Base-by-base conservation (phyloP, 2,797 vertebrate species). In the Hippocampus kuda region DNA sequence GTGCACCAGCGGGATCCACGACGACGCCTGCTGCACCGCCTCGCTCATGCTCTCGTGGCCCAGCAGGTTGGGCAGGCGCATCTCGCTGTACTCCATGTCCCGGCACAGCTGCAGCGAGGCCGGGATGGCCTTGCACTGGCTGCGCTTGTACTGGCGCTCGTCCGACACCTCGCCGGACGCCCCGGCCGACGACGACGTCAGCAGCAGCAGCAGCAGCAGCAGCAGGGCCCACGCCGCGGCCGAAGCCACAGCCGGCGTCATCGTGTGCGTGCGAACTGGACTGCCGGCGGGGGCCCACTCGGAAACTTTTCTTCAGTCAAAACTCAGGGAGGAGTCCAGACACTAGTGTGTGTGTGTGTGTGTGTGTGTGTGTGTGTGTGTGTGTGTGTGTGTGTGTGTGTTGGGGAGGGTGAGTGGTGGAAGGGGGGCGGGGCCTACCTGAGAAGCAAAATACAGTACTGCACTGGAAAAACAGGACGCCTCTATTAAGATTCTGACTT, bases 41-140 rank as follows among this genome's bases (percentile, higher is more conserved):
- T 99, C 97, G 66, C 93, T 94, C 92, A 98, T 93, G 72, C 93
- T 96, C 81, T 98, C 97, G 78, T 99, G 96, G 2, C 96, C 97
- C 75, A 99, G 93, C 75, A 99, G 92, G 88, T 99, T 99, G 75
- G 97, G 97, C 72, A 99, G 92, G 75, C 95, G 89, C 97, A 99
- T 99, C 84, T 94, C 92, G 44, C 93, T 88, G 89, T 99, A 99
- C 82, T 98, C 97, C 66, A 99, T 97, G 62, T 94, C 94, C 72
- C 93, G 91, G 87, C 97, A 99, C 72, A 99, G 90, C 41, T 92
- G 89, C 79, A 99, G 89, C 53, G 90, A 93, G 30, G 91, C 86
- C 1, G 97, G 95, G 70, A 99, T 99, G 46, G 93, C 86, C 82
- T 95, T 96, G 90, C 97, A 99, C n/a, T 54, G 53, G 53, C 53